A percentile compares a stretch with the other conserved stretches of the same genome.
Conservation (phyloP, 2,797 vertebrate genomes). For the Karalla daura region DNA sequence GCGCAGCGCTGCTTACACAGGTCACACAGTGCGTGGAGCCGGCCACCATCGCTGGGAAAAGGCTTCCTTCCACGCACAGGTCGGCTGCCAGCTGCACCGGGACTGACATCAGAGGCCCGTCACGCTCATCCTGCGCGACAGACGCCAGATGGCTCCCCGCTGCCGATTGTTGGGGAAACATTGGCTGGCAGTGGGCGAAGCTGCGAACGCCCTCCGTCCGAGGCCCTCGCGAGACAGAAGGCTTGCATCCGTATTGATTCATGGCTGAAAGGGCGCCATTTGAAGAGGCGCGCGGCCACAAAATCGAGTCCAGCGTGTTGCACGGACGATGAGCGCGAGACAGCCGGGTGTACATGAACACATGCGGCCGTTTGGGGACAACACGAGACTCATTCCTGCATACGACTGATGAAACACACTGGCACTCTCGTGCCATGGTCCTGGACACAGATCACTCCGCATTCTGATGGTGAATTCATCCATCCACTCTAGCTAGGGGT, state of each 20-base stretch:
- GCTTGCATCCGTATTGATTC: conserved; percentile 65
- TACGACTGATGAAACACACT: conserved; percentile 19
- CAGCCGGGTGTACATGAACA: too few relatives aligned
- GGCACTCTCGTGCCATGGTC: conserved; percentile 4
- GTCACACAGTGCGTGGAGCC: neutral
- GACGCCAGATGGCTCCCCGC: conserved; percentile 57
- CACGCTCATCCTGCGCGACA: conserved; percentile 16
- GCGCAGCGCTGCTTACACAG: neutral
- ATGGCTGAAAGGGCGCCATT: neutral
- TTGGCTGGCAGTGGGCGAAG: conserved; percentile 32
- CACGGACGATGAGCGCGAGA: too few relatives aligned
- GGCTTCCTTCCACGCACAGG: neutral
- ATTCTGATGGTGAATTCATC: too few relatives aligned
- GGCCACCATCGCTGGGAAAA: neutral
- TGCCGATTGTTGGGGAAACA: conserved; percentile 67
- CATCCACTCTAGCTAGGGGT: too few relatives aligned
- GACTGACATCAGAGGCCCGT: conserved; percentile 21
- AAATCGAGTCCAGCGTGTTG: too few relatives aligned
- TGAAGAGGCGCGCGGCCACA: neutral
- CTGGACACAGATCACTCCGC: conserved; percentile 7
- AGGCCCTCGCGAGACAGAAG: conserved; percentile 49
- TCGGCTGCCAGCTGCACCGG: conserved; percentile 19
- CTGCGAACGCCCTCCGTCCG: conserved; percentile 54
- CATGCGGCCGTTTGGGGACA: too few relatives aligned
- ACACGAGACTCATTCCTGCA: conserved; percentile 24